A percentile compares a stretch with the other conserved stretches of the same genome.
These are phyloP conservation scores for Ptilonorhynchus violaceus DNA, from an alignment of 2,113 vertebrate genomes.

Conservation along the genomic window DNA sequence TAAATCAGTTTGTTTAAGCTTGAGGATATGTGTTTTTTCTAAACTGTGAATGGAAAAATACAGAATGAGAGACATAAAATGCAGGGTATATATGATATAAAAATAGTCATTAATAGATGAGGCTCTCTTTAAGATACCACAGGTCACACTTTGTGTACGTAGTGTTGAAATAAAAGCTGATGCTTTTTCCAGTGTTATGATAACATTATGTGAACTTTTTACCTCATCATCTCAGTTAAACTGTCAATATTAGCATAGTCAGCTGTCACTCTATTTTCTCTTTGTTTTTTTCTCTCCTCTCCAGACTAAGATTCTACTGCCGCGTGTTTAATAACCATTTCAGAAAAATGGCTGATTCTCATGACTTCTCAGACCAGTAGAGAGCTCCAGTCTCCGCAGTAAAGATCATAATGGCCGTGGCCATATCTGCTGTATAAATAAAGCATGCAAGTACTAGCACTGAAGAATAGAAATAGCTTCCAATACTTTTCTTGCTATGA, in stretches of 20 bases:
- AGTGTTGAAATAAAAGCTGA: background rate
- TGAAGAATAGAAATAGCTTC: background rate
- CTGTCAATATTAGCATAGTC: background rate
- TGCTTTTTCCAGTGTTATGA: background rate
- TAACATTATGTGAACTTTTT: background rate
- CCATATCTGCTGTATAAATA: background rate
- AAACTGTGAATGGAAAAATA: background rate
- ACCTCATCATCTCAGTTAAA: background rate
- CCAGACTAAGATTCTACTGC: background rate
- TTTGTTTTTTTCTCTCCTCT: background rate
- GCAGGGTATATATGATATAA: background rate
- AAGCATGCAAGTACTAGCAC: background rate
- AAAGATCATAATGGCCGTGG: background rate
- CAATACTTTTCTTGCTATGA: background rate
- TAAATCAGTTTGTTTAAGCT: constrained; percentile 27
- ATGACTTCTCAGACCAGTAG: background rate
- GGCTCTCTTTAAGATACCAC: background rate
- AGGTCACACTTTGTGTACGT: background rate
- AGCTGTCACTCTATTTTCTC: background rate
- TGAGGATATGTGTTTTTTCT: background rate
- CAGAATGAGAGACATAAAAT: background rate
- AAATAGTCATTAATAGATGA: background rate
- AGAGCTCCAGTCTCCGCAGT: background rate
- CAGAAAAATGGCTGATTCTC: background rate
- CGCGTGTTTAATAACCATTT: background rate